Evolutionary conservation across 2,888 invertebrate genomes (phyloP).

Genomic region (Cantharis lateralis): DNA sequence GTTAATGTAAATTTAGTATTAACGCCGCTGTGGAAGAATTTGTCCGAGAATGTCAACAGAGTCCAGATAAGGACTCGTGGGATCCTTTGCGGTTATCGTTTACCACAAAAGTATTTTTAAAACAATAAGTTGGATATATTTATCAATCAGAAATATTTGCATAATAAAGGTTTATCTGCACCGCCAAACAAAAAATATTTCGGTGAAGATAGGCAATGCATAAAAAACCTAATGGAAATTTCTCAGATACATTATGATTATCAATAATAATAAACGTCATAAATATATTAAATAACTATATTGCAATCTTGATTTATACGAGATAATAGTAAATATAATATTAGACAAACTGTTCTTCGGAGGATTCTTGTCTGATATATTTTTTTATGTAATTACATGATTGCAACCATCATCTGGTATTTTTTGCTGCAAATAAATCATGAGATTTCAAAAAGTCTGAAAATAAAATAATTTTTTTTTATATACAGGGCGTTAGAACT

Average conservation of each 20-base stretch:
- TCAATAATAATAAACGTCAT: background rate
- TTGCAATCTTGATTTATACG: background rate
- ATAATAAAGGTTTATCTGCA: background rate
- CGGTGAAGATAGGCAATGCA: background rate
- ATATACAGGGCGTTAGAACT: too few species aligned
- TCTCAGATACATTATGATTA: background rate
- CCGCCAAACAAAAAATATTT: background rate
- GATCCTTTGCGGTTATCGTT: background rate
- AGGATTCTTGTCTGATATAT: constrained; percentile 12
- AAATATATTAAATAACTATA: background rate
- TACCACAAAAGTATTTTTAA: background rate
- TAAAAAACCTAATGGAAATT: background rate
- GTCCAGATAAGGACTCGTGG: background rate
- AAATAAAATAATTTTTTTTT: too few species aligned
- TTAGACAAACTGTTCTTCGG: constrained; percentile 8
- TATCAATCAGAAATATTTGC: background rate
- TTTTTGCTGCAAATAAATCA: background rate
- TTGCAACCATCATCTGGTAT: background rate
- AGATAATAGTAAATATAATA: background rate
- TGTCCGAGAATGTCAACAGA: background rate
- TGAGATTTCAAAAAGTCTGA: too few species aligned
- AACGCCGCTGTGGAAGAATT: too few species aligned
- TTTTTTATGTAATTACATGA: constrained; percentile 1
- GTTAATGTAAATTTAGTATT: too few species aligned
- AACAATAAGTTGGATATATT: background rate